Percentiles rank a stretch among this genome's conserved stretches.
Evolutionary conservation across 2,888 invertebrate species (phyloP).

Genomic region (Oscheius onirici): DNA sequence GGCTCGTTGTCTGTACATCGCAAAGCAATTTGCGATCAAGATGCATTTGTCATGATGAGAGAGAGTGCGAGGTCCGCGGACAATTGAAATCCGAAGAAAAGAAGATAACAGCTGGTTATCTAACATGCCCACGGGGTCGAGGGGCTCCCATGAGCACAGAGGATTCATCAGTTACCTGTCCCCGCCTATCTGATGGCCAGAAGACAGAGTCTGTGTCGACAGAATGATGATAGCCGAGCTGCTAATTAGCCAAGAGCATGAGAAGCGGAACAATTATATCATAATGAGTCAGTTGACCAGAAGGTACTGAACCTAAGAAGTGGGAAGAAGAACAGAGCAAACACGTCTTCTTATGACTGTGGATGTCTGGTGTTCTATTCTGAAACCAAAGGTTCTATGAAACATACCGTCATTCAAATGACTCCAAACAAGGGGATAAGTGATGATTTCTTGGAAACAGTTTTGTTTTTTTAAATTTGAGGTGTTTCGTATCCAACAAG

Average conservation of each 20-base stretch:
- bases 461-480: no score
- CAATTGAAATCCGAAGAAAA: not conserved
- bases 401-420: no score
- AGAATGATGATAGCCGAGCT: conserved; percentile 2
- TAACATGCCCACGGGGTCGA: conserved; percentile 9
- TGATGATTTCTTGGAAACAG: no score
- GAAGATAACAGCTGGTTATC: conserved; percentile 10
- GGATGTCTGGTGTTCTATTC: no score
- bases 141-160: not conserved
- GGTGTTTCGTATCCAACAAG: no score
- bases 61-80: conserved; percentile 5
- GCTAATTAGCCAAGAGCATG: conserved; percentile 14
- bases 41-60: conserved; percentile 32
- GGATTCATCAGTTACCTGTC: not conserved
- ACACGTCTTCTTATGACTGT: no score
- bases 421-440: not conserved
- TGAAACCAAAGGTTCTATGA: no score
- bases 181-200: conserved; percentile 5
- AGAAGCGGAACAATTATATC: conserved; percentile 5
- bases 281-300: no score
- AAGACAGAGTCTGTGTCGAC: conserved; percentile 8
- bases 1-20: conserved; percentile 28
- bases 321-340: no score
- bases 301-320: no score
- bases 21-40: conserved; percentile 28